These are phyloP conservation scores for Egretta garzetta DNA, from an alignment of 2,113 vertebrate genomes.

Conservation along the genomic window DNA sequence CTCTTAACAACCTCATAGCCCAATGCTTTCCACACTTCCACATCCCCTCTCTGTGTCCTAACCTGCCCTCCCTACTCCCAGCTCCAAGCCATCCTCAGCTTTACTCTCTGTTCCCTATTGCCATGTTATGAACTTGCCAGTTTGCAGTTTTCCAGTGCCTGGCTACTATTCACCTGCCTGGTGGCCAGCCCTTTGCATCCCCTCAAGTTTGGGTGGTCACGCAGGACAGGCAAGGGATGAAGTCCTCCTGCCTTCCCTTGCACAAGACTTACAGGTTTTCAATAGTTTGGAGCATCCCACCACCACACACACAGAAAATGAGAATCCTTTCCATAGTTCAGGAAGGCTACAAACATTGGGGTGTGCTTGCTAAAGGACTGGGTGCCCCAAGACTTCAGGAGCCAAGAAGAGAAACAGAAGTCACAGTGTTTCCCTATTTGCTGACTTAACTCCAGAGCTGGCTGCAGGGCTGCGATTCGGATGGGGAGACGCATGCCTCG, in stretches of 20 bases:
- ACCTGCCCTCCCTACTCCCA: not conserved
- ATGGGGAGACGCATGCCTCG: fast-evolving
- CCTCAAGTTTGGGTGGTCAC: not conserved
- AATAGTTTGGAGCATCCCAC: not conserved
- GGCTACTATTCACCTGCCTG: not conserved
- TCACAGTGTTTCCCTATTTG: not conserved
- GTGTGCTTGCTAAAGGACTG: not conserved
- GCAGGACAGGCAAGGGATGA: not conserved
- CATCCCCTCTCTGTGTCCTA: not conserved
- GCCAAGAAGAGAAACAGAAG: not conserved
- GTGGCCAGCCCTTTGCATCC: not conserved
- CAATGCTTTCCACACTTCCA: not conserved
- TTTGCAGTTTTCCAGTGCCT: not conserved
- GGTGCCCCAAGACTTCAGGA: not conserved
- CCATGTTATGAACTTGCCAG: not conserved
- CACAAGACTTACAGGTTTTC: not conserved
- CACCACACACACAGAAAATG: not conserved
- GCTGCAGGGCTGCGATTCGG: fast-evolving
- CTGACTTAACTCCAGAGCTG: not conserved
- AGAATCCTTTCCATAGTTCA: not conserved
- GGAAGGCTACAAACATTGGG: not conserved
- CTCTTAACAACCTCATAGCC: not conserved
- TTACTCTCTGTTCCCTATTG: not conserved
- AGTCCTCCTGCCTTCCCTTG: not conserved
- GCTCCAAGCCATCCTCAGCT: not conserved